Conservation (phyloP, 2,113 vertebrate genomes). For the Ploceus nigricollis region DNA sequence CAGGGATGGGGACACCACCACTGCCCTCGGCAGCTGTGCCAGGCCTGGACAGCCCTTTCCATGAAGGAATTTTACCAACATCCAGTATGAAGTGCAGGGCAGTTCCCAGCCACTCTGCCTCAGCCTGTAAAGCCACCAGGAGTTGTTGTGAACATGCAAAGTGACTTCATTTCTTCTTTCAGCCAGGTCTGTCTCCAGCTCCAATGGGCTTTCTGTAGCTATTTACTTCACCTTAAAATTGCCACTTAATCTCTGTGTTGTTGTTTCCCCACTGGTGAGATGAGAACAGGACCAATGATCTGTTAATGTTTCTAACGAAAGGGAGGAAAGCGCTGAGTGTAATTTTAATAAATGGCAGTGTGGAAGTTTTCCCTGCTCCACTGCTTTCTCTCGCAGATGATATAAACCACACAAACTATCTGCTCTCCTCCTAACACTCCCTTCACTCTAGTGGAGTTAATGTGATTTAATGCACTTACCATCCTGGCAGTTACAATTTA, state of each 20-base stretch:
- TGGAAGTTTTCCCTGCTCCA: constrained; percentile 4
- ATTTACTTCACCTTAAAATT: background rate
- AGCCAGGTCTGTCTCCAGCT: background rate
- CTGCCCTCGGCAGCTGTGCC: too few species aligned
- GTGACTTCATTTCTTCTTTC: background rate
- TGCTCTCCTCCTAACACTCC: background rate
- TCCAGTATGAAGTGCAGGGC: background rate
- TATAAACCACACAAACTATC: background rate
- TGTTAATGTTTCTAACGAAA: constrained; percentile 13
- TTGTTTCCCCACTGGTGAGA: background rate
- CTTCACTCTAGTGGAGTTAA: background rate
- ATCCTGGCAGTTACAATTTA: constrained; percentile 1
- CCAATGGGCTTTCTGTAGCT: background rate
- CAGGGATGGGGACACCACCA: too few species aligned
- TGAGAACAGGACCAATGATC: background rate
- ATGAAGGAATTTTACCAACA: background rate
- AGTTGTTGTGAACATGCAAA: background rate
- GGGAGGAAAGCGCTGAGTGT: background rate
- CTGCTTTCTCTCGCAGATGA: background rate
- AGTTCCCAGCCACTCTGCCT: background rate
- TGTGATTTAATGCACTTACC: constrained; percentile 15
- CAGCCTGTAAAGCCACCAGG: background rate
- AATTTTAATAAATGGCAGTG: constrained; percentile 37
- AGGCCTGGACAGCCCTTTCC: background rate
- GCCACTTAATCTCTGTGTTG: background rate